phyloP scores from a whole-genome alignment of 2,113 vertebrate genomes.

The Canis aureus region DNA sequence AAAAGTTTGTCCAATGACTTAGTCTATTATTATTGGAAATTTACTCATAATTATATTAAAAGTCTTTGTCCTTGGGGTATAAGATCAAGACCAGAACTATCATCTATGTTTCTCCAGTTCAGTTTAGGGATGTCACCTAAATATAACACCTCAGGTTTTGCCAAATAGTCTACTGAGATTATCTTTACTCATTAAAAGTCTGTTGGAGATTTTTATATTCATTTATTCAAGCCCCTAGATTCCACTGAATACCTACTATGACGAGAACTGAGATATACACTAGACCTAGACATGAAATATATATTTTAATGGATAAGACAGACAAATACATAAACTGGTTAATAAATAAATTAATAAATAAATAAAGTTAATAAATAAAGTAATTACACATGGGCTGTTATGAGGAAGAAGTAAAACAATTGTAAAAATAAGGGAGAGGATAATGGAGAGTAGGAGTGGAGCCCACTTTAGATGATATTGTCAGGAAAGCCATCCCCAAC shows the following conservation, averaged over 20 bases:
- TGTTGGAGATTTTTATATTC: background rate
- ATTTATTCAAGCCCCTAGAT: background rate
- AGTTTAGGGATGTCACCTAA: background rate
- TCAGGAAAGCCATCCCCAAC: background rate
- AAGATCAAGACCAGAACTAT: background rate
- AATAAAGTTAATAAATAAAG: conserved; percentile 2
- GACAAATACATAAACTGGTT: background rate
- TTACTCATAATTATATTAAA: background rate
- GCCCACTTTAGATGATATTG: background rate
- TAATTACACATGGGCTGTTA: background rate
- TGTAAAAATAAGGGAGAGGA: background rate
- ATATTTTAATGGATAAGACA: background rate
- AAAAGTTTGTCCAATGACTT: background rate
- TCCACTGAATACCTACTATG: background rate
- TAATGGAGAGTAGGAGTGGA: background rate
- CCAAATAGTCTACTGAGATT: background rate
- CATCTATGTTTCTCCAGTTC: background rate
- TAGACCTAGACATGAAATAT: background rate
- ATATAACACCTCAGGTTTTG: background rate
- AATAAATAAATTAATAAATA: conserved; percentile 8
- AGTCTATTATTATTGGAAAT: background rate
- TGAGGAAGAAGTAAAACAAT: background rate
- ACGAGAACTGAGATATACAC: background rate
- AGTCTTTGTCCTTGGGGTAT: background rate
- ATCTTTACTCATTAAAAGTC: background rate